Evolutionary conservation across 2,797 vertebrate species (phyloP).

Genomic region (Xenentodon cancila): DNA sequence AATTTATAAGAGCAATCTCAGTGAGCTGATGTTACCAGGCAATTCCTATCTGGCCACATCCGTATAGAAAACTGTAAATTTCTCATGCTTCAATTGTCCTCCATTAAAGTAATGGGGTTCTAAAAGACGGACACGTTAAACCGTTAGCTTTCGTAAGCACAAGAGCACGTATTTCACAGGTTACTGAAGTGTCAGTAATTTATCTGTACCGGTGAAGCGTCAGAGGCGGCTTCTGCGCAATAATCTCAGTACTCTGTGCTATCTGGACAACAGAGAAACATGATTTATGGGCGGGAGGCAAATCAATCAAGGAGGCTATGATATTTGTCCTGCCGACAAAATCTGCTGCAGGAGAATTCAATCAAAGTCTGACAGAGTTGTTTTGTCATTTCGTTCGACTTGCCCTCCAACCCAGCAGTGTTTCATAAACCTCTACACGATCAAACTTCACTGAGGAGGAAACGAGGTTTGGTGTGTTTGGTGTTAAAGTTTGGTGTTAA

Average conservation of each 20-base stretch:
- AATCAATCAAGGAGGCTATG: slow-evolving; percentile 60
- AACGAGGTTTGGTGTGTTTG: slow-evolving; percentile 55
- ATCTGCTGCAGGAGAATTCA: slow-evolving; percentile 57
- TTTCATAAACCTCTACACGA: slow-evolving; percentile 64
- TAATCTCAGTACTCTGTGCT: slow-evolving; percentile 43
- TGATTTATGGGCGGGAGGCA: slow-evolving; percentile 66
- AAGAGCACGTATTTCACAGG: slow-evolving; percentile 66
- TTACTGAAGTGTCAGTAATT: slow-evolving; percentile 75
- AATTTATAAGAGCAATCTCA: slow-evolving; percentile 63
- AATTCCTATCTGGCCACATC: slow-evolving; percentile 58
- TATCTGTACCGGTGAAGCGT: slow-evolving; percentile 64
- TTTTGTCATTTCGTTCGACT: slow-evolving; percentile 57
- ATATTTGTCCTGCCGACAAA: slow-evolving; percentile 68
- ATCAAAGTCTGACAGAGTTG: slow-evolving; percentile 61
- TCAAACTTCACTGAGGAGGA: slow-evolving; percentile 44
- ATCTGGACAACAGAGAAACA: slow-evolving; percentile 52
- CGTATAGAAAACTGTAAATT: slow-evolving; percentile 68
- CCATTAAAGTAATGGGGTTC: slow-evolving; percentile 78
- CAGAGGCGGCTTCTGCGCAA: slow-evolving; percentile 57
- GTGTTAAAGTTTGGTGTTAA: slow-evolving; percentile 55
- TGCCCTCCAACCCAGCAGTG: slow-evolving; percentile 66
- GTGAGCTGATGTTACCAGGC: slow-evolving; percentile 63
- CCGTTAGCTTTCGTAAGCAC: slow-evolving; percentile 68
- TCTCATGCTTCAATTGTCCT: slow-evolving; percentile 66
- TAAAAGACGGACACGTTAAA: slow-evolving; percentile 72